Percentiles rank a stretch among this genome's conserved stretches.
These are phyloP conservation scores for Lepidocyrtoides sp. DNA, from an alignment of 2,888 invertebrate genomes.

Conservation along the genomic window DNA sequence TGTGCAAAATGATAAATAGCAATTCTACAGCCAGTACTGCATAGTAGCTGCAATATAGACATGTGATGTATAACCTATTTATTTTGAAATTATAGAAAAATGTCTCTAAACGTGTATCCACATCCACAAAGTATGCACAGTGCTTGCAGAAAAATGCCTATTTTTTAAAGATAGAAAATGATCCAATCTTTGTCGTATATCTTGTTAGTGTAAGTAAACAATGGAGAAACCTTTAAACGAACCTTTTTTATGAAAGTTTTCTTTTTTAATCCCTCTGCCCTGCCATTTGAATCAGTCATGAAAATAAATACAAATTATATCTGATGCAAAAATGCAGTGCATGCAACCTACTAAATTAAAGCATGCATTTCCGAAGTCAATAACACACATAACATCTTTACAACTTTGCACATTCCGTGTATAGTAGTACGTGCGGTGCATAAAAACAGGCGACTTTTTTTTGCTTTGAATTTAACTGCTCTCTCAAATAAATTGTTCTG, in stretches of 20 bases:
- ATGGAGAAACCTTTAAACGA: conserved; percentile 68
- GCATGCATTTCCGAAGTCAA: conserved; percentile 32
- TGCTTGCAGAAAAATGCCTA: too few relatives aligned
- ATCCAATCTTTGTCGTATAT: neutral
- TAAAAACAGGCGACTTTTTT: too few relatives aligned
- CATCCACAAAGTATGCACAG: too few relatives aligned
- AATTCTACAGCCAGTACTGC: too few relatives aligned
- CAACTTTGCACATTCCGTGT: neutral
- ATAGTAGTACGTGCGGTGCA: too few relatives aligned
- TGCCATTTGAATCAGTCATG: conserved; percentile 36
- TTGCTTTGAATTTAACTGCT: neutral
- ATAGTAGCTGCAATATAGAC: too few relatives aligned
- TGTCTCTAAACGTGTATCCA: too few relatives aligned
- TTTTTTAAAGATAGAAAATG: neutral
- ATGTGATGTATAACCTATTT: too few relatives aligned
- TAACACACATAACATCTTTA: neutral
- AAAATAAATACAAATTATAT: conserved; percentile 26
- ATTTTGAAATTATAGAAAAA: too few relatives aligned
- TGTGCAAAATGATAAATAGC: neutral
- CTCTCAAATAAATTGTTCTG: neutral
- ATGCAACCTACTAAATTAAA: conserved; percentile 47
- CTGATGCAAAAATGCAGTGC: conserved; percentile 54
- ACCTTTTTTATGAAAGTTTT: conserved; percentile 72
- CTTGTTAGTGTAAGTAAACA: neutral
- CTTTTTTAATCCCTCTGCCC: conserved; percentile 10